Evolutionary conservation across 92 coral and sea anemone genomes (phyloP), one percentile per base, ranked within the genome.

Genomic region (Ricordea florida): DNA sequence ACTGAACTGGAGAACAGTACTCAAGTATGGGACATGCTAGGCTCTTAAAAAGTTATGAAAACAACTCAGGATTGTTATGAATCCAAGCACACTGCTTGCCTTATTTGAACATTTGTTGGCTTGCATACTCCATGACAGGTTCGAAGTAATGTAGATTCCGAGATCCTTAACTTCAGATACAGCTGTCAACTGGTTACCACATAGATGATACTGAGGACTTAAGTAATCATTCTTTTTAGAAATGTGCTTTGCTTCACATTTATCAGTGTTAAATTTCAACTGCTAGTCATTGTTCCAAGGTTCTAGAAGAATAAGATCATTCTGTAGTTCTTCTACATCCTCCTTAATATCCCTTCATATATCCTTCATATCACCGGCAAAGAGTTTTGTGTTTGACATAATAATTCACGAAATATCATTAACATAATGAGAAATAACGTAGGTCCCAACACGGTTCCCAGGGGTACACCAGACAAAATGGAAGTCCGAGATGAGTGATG

Each of bases 1-100:
- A 65, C 82, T n/a, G n/a, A n/a, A n/a, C 68, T 52, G 74, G 80
- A 50, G 78, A 72, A 43, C 90, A 78, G 48, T 85, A 72, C 78
- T 72, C 82, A 33, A 72, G 81, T 37, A 79, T 85, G 34, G 83
- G 86, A 51, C 90, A 26, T 18, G 66, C 86, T 33, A 85, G 45
- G 45, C 71, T 47, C 75, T 53, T 62, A 48, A 71, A 79, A 11
- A 66, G 34, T 64, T 44, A 57, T 5, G 86, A 71, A 47, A 85
- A 79, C 36, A 68, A 64, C 42, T 63, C 72, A 17, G 51, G 70
- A 38, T 66, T 71, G 50, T 32, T 72, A 10, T 77, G 61, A 85
- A 25, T 5, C 78, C 78, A 70, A 81, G 50, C 21, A 81, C 43
- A 38, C 70, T 60, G 37, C 62, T 81, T 16, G 74, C 87, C 57